Evolutionary conservation across 2,113 vertebrate species (phyloP), one percentile per base, ranked within the genome.

Genomic region (Solea senegalensis): DNA sequence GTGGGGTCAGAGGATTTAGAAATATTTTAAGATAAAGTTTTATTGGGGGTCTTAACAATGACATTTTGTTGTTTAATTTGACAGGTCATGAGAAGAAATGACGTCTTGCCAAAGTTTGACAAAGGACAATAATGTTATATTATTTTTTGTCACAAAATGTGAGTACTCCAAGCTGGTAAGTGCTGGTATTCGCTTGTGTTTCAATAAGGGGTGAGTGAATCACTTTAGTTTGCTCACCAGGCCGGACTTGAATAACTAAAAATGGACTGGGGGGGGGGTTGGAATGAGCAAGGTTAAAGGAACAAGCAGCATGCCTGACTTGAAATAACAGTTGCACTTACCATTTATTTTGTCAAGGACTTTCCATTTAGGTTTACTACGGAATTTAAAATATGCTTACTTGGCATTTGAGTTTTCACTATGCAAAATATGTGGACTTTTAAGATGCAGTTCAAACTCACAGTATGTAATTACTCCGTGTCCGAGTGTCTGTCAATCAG

Each of bases 251-350:
- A 74, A 62, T 61, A 75, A 86, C 88, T 90, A 89, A 86, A 90
- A 85, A 88, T 89, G 85, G 87, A 89, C 55, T 59, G 56, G 51
- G 63, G 69, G 74, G 41, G 81, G 71, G 75, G 73, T 21, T 70
- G 73, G 45, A 70, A 57, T 2, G 56, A 69, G 77, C 83, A 82
- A 88, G 86, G 83, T 86, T 88, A 86, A 88, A 90, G 74, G 78
- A 86, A 82, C 85, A 85, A 87, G 82, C 67, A 82, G 77, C 82
- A 86, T 85, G 83, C 79, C 86, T 86, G 84, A 81, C 83, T 91
- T 83, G 86, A 87, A 86, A 85, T 89, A 88, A 84, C 86, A 83
- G 63, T 64, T 54, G 73, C 80, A 80, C 76, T 89, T 87, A 83
- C 56, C 72, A 49, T 87, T 86, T 81, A 83, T 84, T 84, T 74